A percentile compares a stretch with the other conserved stretches of the same genome.
phyloP scores from a whole-genome alignment of 2,888 invertebrate species.

The Phortica magna region DNA sequence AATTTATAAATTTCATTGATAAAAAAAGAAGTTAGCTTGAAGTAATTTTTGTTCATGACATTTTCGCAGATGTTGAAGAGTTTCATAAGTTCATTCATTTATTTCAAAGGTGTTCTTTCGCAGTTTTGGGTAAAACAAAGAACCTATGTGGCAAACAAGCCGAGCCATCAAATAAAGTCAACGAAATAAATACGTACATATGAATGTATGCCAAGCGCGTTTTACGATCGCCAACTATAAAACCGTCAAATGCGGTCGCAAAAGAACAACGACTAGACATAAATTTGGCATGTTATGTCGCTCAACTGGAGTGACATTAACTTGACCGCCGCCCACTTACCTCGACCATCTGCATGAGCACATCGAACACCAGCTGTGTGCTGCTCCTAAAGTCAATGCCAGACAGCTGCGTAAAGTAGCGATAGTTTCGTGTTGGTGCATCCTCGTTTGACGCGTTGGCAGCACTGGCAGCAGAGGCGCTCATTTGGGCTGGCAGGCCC shows the following conservation, averaged over 20 bases:
- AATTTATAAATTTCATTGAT: too few relatives aligned
- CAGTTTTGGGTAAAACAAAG: too few relatives aligned
- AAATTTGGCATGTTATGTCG: slow-evolving; percentile 1
- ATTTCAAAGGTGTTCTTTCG: too few relatives aligned
- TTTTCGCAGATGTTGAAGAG: too few relatives aligned
- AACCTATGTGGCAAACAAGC: too few relatives aligned
- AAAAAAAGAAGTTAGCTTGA: too few relatives aligned
- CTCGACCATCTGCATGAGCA: slow-evolving; percentile 86
- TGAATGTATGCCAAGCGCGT: neutral
- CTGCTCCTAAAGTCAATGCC: slow-evolving; percentile 95
- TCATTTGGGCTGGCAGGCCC: slow-evolving; percentile 6
- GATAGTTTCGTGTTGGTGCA: slow-evolving; percentile 72
- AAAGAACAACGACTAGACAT: neutral
- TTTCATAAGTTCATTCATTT: too few relatives aligned
- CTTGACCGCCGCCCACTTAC: slow-evolving; percentile 58
- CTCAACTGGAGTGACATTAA: slow-evolving; percentile 43
- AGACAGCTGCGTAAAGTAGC: slow-evolving; percentile 78
- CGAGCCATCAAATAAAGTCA: neutral
- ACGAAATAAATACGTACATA: neutral
- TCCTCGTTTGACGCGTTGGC: slow-evolving; percentile 55
- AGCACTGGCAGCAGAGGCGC: slow-evolving; percentile 24
- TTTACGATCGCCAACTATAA: neutral
- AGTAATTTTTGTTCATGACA: too few relatives aligned
- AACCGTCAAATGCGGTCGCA: neutral
- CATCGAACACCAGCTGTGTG: slow-evolving; percentile 92